Conservation (phyloP, 1,140 invertebrate genomes). For the Oryctes rhinoceros region DNA sequence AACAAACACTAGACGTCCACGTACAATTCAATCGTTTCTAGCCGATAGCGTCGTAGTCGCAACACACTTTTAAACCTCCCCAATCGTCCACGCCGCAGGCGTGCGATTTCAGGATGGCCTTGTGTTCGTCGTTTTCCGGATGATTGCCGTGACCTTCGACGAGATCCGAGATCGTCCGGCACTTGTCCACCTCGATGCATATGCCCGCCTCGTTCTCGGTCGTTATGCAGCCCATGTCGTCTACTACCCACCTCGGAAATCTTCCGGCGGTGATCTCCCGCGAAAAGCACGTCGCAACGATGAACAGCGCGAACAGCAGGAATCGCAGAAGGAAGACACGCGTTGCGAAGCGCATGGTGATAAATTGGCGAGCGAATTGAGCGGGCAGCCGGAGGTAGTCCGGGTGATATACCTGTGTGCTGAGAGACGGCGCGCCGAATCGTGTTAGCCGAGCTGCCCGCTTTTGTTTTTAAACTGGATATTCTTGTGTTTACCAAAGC, state of each 20-base stretch:
- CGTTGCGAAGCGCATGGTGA: neutral
- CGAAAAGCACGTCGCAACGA: neutral
- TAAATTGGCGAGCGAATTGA: neutral
- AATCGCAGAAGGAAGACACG: neutral
- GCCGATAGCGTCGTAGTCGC: neutral
- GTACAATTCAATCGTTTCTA: too few species aligned
- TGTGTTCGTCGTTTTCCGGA: neutral
- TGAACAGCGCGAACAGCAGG: neutral
- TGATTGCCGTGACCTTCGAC: neutral
- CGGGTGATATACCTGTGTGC: neutral
- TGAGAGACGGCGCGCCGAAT: neutral
- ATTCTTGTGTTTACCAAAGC: conserved; percentile 12
- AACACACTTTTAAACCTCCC: neutral
- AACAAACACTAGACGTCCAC: too few species aligned
- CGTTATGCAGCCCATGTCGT: neutral
- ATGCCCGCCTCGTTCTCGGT: neutral
- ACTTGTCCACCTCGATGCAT: neutral
- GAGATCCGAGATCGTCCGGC: neutral
- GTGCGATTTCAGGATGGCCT: neutral
- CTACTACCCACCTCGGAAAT: conserved; percentile 3
- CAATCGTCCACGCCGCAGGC: conserved; percentile 13
- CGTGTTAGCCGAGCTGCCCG: neutral
- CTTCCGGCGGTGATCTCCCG: neutral
- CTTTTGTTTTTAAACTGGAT: neutral
- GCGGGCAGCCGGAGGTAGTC: neutral